Percentiles rank a stretch among this genome's conserved stretches.
Evolutionary conservation across 1,140 invertebrate genomes (phyloP).

Genomic region (Scaptomyza montana): DNA sequence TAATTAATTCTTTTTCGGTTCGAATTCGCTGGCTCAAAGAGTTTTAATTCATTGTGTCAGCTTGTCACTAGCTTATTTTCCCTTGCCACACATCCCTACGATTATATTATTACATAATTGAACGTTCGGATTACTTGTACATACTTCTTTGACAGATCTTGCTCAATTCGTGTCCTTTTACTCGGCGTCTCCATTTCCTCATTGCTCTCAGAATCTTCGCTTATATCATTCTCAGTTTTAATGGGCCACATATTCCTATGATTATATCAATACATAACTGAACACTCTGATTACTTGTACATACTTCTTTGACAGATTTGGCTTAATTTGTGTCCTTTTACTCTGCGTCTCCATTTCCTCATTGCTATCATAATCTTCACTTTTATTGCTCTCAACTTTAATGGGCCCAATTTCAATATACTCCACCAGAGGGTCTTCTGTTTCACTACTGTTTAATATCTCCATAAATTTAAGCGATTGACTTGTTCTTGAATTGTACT

Average conservation of each 20-base stretch:
- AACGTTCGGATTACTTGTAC: neutral
- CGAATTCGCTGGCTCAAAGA: too few species aligned
- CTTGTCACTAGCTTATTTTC: too few species aligned
- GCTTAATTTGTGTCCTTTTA: neutral
- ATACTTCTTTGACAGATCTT: neutral
- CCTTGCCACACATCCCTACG: too few species aligned
- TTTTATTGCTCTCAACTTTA: neutral
- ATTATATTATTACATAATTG: too few species aligned
- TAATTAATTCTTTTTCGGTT: too few species aligned
- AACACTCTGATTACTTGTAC: neutral
- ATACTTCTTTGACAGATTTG: slow-evolving; percentile 2
- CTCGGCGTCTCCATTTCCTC: slow-evolving; percentile 1
- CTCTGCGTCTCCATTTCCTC: slow-evolving; percentile 2
- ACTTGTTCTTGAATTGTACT: too few species aligned
- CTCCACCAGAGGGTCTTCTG: neutral
- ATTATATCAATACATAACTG: too few species aligned
- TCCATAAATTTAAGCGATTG: too few species aligned
- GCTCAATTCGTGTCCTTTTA: neutral
- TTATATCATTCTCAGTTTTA: neutral
- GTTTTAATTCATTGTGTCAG: too few species aligned
- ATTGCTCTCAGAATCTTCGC: slow-evolving; percentile 10
- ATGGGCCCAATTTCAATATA: slow-evolving; percentile 5
- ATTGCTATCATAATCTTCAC: slow-evolving; percentile 10
- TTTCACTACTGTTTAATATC: neutral
- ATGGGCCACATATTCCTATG: too few species aligned